Base-by-base conservation (phyloP, 1,140 invertebrate species). In the Elymnias hypermnestra region DNA sequence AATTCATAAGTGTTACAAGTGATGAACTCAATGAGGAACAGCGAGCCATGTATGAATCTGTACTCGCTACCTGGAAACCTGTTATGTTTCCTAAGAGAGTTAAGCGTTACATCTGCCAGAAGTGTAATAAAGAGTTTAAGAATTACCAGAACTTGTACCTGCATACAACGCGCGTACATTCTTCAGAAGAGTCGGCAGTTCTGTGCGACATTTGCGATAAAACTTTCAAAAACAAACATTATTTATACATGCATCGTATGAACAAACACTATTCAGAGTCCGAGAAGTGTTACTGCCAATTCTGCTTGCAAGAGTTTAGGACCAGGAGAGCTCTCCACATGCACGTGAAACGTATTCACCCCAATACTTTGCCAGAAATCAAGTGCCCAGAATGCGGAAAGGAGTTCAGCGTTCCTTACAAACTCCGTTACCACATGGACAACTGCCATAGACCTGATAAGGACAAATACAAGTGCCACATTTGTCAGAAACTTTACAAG, bases 181-280 rank as follows among this genome's bases (percentile, higher is more conserved):
- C 78, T 0, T 64, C 78, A 0, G 78, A 79, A 37, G 76, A 81
- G 1, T 79, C 78, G 0, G 78, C 78, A 0, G 81, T 84, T 0
- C 47, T 76, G 2, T 85, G 82, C 25, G 61, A 82, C 15, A 71
- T 75, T 8, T 85, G 82, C 14, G 76, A 83, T 45, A 85, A 83
- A 42, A 73, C 74, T 0, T 85, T 79, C 25, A 85, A 85, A 23
- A 85, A 83, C 29, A 85, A 83, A 53, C 82, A 85, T 25, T 85
- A 85, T 40, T 9, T 85, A 1, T 84, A 84, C 43, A 84, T 84
- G 81, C 81, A 84, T 41, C 42, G 75, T 13, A 84, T 84, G 77
- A 84, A 84, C 10, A 82, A 82, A 9, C 81, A 84, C 33, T 82
- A 84, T 14, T 82, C 77, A 0, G 81, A 84, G 5, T 53, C 63